Base-by-base conservation (phyloP, 2,113 vertebrate genomes). In the Pungitius pungitius region DNA sequence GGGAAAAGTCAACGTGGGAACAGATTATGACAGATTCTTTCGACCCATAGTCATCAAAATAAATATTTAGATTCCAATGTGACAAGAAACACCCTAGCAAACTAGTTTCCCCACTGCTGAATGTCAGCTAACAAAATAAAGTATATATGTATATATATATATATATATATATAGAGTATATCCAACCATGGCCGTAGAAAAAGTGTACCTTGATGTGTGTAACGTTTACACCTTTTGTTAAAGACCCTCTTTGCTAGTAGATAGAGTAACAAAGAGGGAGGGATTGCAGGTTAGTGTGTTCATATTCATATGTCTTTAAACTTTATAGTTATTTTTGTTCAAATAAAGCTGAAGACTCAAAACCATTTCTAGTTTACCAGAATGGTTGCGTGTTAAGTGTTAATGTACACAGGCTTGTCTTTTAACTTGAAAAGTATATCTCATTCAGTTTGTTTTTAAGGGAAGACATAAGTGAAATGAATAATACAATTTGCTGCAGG, bases 391-490 rank as follows among this genome's bases (percentile, higher is more conserved):
- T 56, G 54, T 56, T 56, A 15, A 56, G 8, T 56, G 45, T 49
- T 49, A 10, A 49, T 49, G 45, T 13, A n/a, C 45, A n/a, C 45
- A 49, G 45, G 18, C 45, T 47, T 47, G 17, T 20, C 17, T 18
- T 47, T 47, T 49, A 3, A n/a, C 47, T 49, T n/a, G 1, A 43
- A 43, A 49, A 27, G 56, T 30, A 37, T n/a, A 2, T 8, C 20
- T 35, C 4, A 20, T 47, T 20, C 3, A 33, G 14, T 26, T 69
- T 18, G 5, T 49, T 78, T 47, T 24, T 15, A 51, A 55, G n/a
- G 13, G 26, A 63, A n/a, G 18, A 18, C 51, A 77, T 57, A 35
- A 67, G 70, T 82, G 9, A 84, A 73, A 67, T 63, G 60, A 69
- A 68, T 39, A 39, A 67, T 71, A 6, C 17, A 13, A 45, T 63